Evolutionary conservation across 2,797 vertebrate genomes (phyloP).

Genomic region (Scarus forsteni): DNA sequence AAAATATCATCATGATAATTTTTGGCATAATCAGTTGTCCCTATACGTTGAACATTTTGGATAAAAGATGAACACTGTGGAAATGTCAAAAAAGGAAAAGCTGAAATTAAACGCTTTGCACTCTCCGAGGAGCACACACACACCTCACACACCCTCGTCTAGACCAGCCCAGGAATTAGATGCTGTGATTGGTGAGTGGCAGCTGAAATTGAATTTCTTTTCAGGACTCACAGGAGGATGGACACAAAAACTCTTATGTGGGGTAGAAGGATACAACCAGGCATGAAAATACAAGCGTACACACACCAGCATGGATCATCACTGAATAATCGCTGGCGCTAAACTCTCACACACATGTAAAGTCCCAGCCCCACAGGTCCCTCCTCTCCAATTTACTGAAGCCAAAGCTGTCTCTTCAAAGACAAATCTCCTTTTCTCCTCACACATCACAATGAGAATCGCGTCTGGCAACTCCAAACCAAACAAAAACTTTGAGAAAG

Average conservation of each 20-base stretch:
- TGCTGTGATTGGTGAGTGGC: constrained; percentile 72
- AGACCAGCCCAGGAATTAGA: constrained; percentile 66
- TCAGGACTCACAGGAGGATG: constrained; percentile 39
- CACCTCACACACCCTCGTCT: constrained; percentile 12
- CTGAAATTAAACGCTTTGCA: neutral
- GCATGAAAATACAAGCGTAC: constrained; percentile 10
- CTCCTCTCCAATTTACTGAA: constrained; percentile 64
- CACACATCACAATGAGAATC: constrained; percentile 58
- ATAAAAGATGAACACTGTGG: neutral
- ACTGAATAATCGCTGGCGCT: constrained; percentile 24
- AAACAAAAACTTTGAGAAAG: constrained; percentile 61
- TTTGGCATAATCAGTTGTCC: no score
- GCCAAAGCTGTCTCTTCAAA: constrained; percentile 70
- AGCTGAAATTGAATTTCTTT: constrained; percentile 74
- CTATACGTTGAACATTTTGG: no score
- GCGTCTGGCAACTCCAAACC: constrained; percentile 60
- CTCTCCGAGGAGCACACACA: constrained; percentile 9
- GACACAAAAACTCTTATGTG: constrained; percentile 8
- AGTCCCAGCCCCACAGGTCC: constrained; percentile 46
- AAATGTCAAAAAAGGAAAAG: constrained; percentile 20
- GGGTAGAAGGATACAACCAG: constrained; percentile 28
- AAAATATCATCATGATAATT: no score
- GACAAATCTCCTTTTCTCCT: constrained; percentile 56
- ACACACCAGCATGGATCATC: constrained; percentile 47
- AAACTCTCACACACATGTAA: constrained; percentile 17